Evolutionary conservation across 2,113 vertebrate genomes (phyloP).

Genomic region (Euleptes europaea): DNA sequence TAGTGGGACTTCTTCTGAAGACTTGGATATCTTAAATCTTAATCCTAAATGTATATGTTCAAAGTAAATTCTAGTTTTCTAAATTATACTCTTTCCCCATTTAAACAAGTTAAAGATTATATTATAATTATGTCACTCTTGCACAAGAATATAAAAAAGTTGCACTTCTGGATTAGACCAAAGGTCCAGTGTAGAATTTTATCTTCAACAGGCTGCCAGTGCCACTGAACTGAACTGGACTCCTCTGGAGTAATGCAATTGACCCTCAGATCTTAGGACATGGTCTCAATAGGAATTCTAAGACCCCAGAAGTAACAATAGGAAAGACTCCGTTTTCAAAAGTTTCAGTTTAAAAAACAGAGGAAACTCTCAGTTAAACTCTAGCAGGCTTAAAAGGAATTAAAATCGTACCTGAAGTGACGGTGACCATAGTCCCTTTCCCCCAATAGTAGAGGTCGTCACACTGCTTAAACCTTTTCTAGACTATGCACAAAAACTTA

Average conservation of each 20-base stretch:
- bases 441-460: conserved; percentile 19
- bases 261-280: not conserved
- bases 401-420: conserved; percentile 14
- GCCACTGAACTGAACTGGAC: not conserved
- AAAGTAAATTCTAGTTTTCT: not conserved
- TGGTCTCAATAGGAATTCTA: not conserved
- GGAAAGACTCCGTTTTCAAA: not conserved
- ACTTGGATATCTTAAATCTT: not conserved
- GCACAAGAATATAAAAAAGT: not conserved
- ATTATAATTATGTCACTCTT: not conserved
- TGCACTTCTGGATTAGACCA: not conserved
- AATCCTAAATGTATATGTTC: not conserved
- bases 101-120: not conserved
- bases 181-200: not conserved
- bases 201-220: not conserved
- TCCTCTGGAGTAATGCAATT: not conserved
- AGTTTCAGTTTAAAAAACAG: not conserved
- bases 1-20: not conserved
- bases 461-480: not conserved
- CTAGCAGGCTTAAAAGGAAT: not conserved
- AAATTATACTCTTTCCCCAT: not conserved
- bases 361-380: not conserved
- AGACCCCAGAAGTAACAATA: too few species aligned
- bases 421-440: not conserved
- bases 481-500: conserved; percentile 18